Evolutionary conservation across 2,888 invertebrate species (phyloP), one percentile per base, ranked within the genome.

Genomic region (Neria commutata): DNA sequence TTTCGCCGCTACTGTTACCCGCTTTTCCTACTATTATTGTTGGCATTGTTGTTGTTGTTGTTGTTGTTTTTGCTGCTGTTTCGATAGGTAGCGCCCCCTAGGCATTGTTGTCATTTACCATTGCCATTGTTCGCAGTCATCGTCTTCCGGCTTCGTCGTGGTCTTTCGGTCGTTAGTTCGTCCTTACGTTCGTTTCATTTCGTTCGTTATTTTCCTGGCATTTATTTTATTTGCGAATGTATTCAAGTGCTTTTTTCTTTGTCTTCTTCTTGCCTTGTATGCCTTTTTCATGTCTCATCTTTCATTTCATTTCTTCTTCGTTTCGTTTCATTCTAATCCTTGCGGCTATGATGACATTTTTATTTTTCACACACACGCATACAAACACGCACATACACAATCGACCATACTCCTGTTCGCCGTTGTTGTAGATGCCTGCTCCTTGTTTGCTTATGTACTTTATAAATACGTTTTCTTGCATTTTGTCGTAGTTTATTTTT

Each of bases 331-430:
- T 23, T 55, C 47, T 47, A 48, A 55, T 55, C 48, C 55, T 48
- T 55, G 55, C 55, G 55, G 55, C 48, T 37, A 48, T 55, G 55
- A 48, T 55, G 55, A 55, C 55, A 55, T 55, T 55, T 55, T 48
- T 55, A 55, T 55, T 55, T 48, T 45, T 34, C 45, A n/a, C 46
- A n/a, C n/a, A n/a, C n/a, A n/a, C n/a, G n/a, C n/a, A n/a, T n/a
- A n/a, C n/a, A n/a, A n/a, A n/a, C n/a, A n/a, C n/a, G n/a, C n/a
- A n/a, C n/a, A n/a, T n/a, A n/a, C n/a, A n/a, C n/a, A n/a, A n/a
- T n/a, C n/a, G n/a, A n/a, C n/a, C n/a, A n/a, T n/a, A n/a, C n/a
- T n/a, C n/a, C n/a, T n/a, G n/a, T n/a, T n/a, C n/a, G n/a, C n/a
- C n/a, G n/a, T n/a, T n/a, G n/a, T n/a, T n/a, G n/a, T n/a, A n/a